Base-by-base conservation (phyloP, 2,797 vertebrate genomes). In the Sebastes hubbsi region DNA sequence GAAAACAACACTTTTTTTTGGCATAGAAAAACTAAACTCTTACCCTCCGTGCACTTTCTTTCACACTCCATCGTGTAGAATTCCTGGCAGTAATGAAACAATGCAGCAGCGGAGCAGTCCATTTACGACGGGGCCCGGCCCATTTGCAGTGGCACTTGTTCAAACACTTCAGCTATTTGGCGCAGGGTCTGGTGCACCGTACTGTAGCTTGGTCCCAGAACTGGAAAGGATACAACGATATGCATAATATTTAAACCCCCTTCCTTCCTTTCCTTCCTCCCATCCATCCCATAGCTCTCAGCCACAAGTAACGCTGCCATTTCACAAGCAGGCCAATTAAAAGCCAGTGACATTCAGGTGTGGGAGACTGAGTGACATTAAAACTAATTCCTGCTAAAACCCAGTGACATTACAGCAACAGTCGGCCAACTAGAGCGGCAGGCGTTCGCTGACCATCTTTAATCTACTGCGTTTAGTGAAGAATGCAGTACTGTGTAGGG, bases 291-390 rank as follows among this genome's bases (percentile, higher is more conserved):
- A 77, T 90, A 34, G 91, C 92, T 93, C 52, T 59, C 67, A 85
- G 93, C 74, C 85, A 88, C 78, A 81, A 89, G 86, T 78, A 89
- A 89, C 77, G 63, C 75, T 87, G 91, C 81, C 87, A 83, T 91
- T 93, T 92, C 84, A 85, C 77, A 85, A 86, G 82, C 75, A 69
- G 87, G 83, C 93, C 94, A 95, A 95, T 96, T 94, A 95, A 95
- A 94, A 89, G 60, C 81, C 83, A 79, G 85, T 96, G 95, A 95
- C 94, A 95, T 96, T 96, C 92, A 92, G 89, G 86, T 91, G 80
- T 85, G 78, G 72, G 67, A 90, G 88, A 94, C 80, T 65, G 88
- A 93, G 72, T 95, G 95, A 93, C 95, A 95, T 95, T 96, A 93
- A 93, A 92, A 93, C 88, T 88, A 82, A 95, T 95, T 95, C 91